phyloP scores from a whole-genome alignment of 2,113 vertebrate genomes.

The Sakesphorus luctuosus region DNA sequence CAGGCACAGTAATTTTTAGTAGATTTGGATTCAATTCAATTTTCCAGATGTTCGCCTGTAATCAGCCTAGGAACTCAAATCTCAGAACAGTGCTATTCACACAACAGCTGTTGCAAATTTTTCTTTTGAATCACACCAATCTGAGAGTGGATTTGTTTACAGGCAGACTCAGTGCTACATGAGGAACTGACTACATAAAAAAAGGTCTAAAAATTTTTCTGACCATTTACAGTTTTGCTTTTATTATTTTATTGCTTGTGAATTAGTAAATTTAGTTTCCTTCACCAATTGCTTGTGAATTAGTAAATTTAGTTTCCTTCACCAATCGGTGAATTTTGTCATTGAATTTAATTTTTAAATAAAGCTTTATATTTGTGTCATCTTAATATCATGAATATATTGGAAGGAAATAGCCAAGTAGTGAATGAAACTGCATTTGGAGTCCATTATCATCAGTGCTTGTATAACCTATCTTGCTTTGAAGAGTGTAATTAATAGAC shows the following conservation, averaged over 20 bases:
- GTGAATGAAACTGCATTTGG: neutral
- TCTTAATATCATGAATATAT: neutral
- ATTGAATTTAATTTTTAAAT: neutral
- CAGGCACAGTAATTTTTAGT: constrained; percentile 67
- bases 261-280: neutral
- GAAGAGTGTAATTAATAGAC: neutral
- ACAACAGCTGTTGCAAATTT: constrained; percentile 67
- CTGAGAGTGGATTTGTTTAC: constrained; percentile 59
- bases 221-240: neutral
- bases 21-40: constrained; percentile 69
- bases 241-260: neutral
- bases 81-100: constrained; percentile 62
- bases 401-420: neutral
- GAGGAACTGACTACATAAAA: neutral
- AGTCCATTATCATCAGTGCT: neutral
- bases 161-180: constrained; percentile 24
- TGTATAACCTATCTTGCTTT: neutral
- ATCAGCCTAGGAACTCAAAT: constrained; percentile 66
- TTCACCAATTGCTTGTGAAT: neutral
- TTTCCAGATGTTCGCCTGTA: constrained; percentile 69
- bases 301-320: neutral
- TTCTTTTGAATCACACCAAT: constrained; percentile 65
- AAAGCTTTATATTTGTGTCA: neutral
- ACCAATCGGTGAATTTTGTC: neutral
- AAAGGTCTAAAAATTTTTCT: neutral